These are phyloP conservation scores for Struthio camelus DNA, from an alignment of 2,113 vertebrate species.

Conservation along the genomic window DNA sequence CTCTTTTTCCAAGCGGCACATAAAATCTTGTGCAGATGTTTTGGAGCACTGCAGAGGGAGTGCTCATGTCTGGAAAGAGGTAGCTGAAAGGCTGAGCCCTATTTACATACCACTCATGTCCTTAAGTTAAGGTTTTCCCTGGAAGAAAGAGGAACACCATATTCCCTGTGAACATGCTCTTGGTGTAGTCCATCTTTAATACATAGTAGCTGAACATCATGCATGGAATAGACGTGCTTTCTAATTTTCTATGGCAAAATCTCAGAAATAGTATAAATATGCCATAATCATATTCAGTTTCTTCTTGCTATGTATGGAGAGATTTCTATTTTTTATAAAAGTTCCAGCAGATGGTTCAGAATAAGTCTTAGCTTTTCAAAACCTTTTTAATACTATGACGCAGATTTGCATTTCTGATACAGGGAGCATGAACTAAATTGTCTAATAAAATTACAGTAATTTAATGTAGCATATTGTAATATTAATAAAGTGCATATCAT, in stretches of 20 bases:
- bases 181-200: background rate
- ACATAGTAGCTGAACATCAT: background rate
- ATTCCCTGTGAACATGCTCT: background rate
- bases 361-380: background rate
- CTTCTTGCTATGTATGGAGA: background rate
- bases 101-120: background rate
- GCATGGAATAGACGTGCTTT: background rate
- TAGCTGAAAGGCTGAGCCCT: background rate
- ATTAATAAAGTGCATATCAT: conserved; percentile 27
- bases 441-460: conserved; percentile 40
- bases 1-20: background rate
- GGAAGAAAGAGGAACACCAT: background rate
- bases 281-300: background rate
- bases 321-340: background rate
- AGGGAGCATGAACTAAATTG: background rate
- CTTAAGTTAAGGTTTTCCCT: background rate
- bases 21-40: background rate
- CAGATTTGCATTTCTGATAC: background rate
- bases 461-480: background rate
- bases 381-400: background rate
- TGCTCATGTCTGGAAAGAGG: background rate
- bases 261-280: background rate
- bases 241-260: background rate
- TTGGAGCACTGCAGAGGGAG: too few species aligned
- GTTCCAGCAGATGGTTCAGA: background rate